Conservation (phyloP, 2,113 vertebrate species). For the Galemys pyrenaicus region DNA sequence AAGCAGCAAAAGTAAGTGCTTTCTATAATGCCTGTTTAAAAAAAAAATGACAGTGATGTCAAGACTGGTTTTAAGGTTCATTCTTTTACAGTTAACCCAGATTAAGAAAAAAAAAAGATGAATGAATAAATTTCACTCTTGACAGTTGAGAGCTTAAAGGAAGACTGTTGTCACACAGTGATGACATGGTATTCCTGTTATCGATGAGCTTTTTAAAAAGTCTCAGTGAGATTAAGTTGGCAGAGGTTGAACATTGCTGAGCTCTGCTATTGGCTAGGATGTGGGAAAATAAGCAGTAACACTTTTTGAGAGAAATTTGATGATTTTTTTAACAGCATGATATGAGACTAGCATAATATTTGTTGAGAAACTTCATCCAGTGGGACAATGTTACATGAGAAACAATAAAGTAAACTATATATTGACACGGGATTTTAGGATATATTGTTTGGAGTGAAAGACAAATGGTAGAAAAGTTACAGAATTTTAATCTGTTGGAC, state of each 20-base stretch:
- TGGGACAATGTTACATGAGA: not conserved
- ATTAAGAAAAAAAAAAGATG: not conserved
- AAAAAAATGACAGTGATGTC: not conserved
- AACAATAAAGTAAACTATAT: not conserved
- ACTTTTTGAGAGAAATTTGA: not conserved
- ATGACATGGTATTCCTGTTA: constrained; percentile 17
- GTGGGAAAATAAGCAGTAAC: constrained; percentile 29
- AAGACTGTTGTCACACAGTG: not conserved
- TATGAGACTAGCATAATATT: not conserved
- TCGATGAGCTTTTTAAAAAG: not conserved
- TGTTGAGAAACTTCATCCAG: not conserved
- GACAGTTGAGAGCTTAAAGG: constrained; percentile 9
- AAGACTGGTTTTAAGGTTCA: constrained; percentile 5
- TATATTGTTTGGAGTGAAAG: not conserved
- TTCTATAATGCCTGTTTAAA: not conserved
- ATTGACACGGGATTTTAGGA: not conserved
- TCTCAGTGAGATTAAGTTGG: not conserved
- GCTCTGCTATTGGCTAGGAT: not conserved
- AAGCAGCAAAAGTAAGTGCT: constrained; percentile 94
- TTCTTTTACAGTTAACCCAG: not conserved
- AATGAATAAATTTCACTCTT: constrained; percentile 4
- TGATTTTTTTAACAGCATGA: not conserved
- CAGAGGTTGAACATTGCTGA: constrained; percentile 26
- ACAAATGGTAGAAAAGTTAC: not conserved
- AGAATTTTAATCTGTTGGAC: not conserved